Evolutionary conservation across 2,888 invertebrate genomes (phyloP), one percentile per base, ranked within the genome.

Genomic region (Seira sanloemensis): DNA sequence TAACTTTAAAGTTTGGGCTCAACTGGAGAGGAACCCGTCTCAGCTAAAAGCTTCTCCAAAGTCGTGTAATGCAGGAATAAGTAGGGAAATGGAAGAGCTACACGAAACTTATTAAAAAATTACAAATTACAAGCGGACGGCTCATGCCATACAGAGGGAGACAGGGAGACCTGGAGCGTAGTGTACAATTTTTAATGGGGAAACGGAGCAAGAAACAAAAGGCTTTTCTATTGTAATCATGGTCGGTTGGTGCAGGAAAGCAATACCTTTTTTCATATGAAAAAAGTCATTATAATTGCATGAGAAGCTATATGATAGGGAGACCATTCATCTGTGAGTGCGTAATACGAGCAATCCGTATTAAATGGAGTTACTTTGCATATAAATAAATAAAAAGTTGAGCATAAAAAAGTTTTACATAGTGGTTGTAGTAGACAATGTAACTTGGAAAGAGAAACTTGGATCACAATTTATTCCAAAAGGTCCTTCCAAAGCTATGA

Each of bases 101-200:
- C 78, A 83, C 82, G 69, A 81, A 81, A 73, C 85, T 85, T 85
- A 85, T 78, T 83, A 80, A 85, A 84, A 80, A 85, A 85, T 85
- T 79, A 80, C 79, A 77, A 85, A 85, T 85, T 85, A 85, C 85
- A 74, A 78, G 68, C 73, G 62, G 62, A 69, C 85, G 73, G 81
- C 74, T 85, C 76, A 85, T 76, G 76, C 76, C 71, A 78, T 78
- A 19, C 25, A 71, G 69, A 69, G 54, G 23, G n/a, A 62, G 37
- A 25, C 21, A 78, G 62, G 54, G 58, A 66, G 78, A 78, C 78
- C 78, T 78, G 72, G 74, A 78, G 83, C 74, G 65, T 67, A 68
- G 78, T 83, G 73, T n/a, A n/a, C 69, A 68, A 67, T 78, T 81
- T 81, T 81, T 81, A 81, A 81, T 81, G 76, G 76, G 65, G 73